Percentiles rank a stretch among this genome's conserved stretches.
phyloP scores from a whole-genome alignment of 2,888 invertebrate species.

The Lingula anatina region DNA sequence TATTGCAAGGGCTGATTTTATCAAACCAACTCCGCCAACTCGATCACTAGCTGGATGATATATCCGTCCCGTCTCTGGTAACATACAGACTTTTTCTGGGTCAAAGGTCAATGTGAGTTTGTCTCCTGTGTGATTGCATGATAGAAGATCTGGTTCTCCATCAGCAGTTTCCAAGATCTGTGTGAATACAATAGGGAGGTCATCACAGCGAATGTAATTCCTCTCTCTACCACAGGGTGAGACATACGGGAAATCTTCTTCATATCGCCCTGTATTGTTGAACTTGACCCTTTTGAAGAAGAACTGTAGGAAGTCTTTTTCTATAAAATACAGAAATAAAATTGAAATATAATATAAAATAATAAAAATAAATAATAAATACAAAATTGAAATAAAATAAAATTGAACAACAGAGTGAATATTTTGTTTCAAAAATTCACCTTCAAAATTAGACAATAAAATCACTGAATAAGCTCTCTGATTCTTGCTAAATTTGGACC shows the following conservation, averaged over 20 bases:
- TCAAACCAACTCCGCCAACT: slow-evolving; percentile 76
- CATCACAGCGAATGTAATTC: slow-evolving; percentile 91
- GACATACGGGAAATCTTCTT: slow-evolving; percentile 77
- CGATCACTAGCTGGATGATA: slow-evolving; percentile 83
- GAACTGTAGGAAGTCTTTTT: slow-evolving; percentile 71
- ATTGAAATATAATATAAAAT: no score
- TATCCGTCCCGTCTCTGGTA: slow-evolving; percentile 71
- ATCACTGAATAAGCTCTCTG: no score
- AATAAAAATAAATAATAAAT: no score
- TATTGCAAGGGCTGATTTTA: slow-evolving; percentile 83
- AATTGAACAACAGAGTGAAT: no score
- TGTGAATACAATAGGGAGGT: slow-evolving; percentile 90
- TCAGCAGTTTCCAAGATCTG: slow-evolving; percentile 52
- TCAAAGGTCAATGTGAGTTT: slow-evolving; percentile 61
- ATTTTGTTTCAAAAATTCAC: no score
- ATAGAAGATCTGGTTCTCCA: slow-evolving; percentile 55
- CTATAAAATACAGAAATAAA: slow-evolving; percentile 22
- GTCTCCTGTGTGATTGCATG: slow-evolving; percentile 46
- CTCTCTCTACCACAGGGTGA: slow-evolving; percentile 88
- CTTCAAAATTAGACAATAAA: no score
- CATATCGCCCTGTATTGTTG: slow-evolving; percentile 73
- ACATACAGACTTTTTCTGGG: slow-evolving; percentile 78
- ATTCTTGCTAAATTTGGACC: no score
- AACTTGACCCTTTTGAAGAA: slow-evolving; percentile 78
- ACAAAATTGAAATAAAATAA: no score